Conservation (phyloP, 2,888 invertebrate genomes). For the Drosophila kambysellisi region DNA sequence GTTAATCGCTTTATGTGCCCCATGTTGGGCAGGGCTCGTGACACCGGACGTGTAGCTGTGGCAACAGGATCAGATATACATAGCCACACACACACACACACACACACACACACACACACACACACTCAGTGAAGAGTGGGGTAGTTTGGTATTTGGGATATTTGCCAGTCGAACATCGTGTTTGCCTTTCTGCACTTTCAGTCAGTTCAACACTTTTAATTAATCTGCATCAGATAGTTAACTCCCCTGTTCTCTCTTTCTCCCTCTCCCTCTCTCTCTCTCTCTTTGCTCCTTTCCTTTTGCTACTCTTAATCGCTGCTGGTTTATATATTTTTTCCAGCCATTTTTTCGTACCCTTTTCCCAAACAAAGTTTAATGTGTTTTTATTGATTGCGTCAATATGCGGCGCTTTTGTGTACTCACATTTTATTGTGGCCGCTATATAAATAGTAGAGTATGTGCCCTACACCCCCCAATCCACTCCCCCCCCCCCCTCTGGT, state of each 20-base stretch:
- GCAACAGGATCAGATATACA: slow-evolving; percentile 22
- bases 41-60: slow-evolving; percentile 5
- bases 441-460: slow-evolving; percentile 28
- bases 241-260: not conserved
- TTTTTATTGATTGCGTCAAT: slow-evolving; percentile 68
- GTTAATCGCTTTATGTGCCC: slow-evolving; percentile 72
- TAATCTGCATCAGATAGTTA: slow-evolving; percentile 61
- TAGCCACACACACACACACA: not conserved
- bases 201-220: slow-evolving; percentile 75
- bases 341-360: slow-evolving; percentile 13
- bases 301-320: slow-evolving; percentile 39
- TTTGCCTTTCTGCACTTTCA: slow-evolving; percentile 72
- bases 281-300: slow-evolving; percentile 15
- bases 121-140: not conserved
- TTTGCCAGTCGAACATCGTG: slow-evolving; percentile 46
- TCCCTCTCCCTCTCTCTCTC: not conserved
- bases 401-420: slow-evolving; percentile 29
- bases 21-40: slow-evolving; percentile 24
- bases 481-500: not conserved
- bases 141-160: slow-evolving; percentile 24
- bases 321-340: slow-evolving; percentile 3
- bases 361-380: slow-evolving; percentile 69
- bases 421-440: slow-evolving; percentile 47
- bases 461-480: slow-evolving; percentile 4
- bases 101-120: not conserved